These are phyloP conservation scores for Micromussa lordhowensis DNA, from an alignment of 92 coral and sea anemone genomes.

Conservation along the genomic window DNA sequence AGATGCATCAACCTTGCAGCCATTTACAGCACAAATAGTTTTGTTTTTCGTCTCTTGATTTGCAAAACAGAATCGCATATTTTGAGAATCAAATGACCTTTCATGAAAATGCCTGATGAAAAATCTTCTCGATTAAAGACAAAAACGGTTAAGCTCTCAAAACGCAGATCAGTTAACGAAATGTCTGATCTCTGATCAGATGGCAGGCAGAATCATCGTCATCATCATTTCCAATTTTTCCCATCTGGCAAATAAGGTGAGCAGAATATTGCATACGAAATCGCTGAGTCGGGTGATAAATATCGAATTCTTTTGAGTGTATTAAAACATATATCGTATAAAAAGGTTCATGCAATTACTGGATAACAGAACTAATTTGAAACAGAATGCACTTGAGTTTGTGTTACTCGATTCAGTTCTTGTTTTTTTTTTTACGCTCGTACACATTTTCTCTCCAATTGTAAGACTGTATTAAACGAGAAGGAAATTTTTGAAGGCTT, in stretches of 20 bases:
- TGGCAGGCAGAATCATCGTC: neutral
- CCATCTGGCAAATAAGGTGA: too few relatives aligned
- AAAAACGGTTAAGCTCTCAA: neutral
- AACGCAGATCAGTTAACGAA: neutral
- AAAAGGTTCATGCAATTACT: neutral
- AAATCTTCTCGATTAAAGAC: too few relatives aligned
- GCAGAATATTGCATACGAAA: neutral
- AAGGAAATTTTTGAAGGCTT: neutral
- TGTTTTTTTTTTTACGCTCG: too few relatives aligned
- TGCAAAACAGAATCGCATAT: neutral
- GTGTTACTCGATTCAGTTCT: neutral
- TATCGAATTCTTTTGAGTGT: neutral
- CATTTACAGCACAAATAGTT: neutral
- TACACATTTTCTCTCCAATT: neutral
- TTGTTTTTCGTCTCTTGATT: neutral
- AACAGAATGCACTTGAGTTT: neutral
- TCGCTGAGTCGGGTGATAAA: neutral
- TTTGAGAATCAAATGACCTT: neutral
- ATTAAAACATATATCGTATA: neutral
- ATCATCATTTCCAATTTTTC: too few relatives aligned
- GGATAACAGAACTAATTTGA: neutral
- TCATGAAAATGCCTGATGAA: neutral
- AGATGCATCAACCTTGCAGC: neutral
- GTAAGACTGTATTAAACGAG: neutral
- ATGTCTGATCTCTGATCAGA: neutral